Percentiles rank a stretch among this genome's conserved stretches.
phyloP scores from a whole-genome alignment of 1,140 invertebrate genomes.

The Calosoma granatense region DNA sequence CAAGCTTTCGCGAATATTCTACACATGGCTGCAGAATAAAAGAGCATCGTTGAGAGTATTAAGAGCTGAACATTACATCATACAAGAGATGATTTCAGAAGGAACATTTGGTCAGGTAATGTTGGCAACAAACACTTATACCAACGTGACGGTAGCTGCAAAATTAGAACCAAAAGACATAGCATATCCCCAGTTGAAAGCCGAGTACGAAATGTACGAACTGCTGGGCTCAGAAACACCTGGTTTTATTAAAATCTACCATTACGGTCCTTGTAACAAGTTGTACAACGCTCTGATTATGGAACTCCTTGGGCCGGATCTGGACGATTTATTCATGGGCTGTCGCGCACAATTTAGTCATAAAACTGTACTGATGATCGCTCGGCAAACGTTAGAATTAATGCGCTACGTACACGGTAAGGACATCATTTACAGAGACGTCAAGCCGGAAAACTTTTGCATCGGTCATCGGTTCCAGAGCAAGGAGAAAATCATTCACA shows the following conservation, averaged over 20 bases:
- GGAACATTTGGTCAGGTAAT: neutral
- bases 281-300: conserved; percentile 68
- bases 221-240: neutral
- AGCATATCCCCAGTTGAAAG: neutral
- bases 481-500: conserved; percentile 59
- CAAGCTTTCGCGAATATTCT: neutral
- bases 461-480: conserved; percentile 56
- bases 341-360: conserved; percentile 63
- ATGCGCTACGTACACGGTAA: neutral
- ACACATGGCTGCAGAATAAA: neutral
- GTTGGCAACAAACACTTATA: neutral
- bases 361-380: conserved; percentile 66
- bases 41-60: neutral
- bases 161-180: neutral
- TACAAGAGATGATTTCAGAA: neutral
- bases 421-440: conserved; percentile 59
- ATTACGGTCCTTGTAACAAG: conserved; percentile 67
- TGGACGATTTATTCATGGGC: conserved; percentile 64
- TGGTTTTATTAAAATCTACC: conserved; percentile 49
- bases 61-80: neutral
- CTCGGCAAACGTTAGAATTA: conserved; percentile 41
- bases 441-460: conserved; percentile 67
- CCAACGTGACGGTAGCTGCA: neutral
- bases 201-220: neutral
- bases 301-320: conserved; percentile 61